Base-by-base conservation (phyloP, 2,113 vertebrate species). In the Amazona vittata region DNA sequence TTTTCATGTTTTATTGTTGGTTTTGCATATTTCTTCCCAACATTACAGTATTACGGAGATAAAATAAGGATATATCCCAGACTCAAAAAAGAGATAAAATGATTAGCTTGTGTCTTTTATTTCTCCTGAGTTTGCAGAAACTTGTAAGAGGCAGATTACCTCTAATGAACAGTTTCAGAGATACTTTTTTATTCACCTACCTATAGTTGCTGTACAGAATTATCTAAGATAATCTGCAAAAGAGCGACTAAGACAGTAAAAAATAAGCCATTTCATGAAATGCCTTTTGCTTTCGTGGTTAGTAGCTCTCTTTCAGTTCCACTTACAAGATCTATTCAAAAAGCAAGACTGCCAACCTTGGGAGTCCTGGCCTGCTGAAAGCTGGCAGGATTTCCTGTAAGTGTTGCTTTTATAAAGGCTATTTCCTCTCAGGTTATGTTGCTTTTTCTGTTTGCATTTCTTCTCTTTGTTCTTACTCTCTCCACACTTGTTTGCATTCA, bases 301-400 rank as follows among this genome's bases (percentile, higher is more conserved):
- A 64, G 28, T 24, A 65, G 22, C 21, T 73, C n/a, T 67, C 52
- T 15, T 86, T 31, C 50, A 49, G 21, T 55, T 83, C 50, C 85
- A 3, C 52, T 74, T 39, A 14, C 47, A 47, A 52, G 49, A 52
- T 69, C 26, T 92, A 7, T 85, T 88, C 3, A 7, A 74, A 73
- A 24, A 85, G 41, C 0, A 3, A 86, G 44, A 28, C 28, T 33
- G n/a, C 41, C 22, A 60, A 3, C 49, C 59, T 83, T 10, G 4
- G 41, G 63, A 93, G 25, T 74, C 67, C 41, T 69, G 91, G 46
- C 49, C 50, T 90, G 86, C 55, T 10, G 3, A 80, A 67, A 89
- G 79, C 31, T 88, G 53, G 86, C 83, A 88, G 57, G 90, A 93
- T 91, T 95, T 96, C 83, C 89, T 86, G 76, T 50, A 52, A 65